Percentiles rank a stretch among this genome's conserved stretches.
Conservation (phyloP, 1,140 invertebrate genomes). For the Stratiolaelaps scimitus region DNA sequence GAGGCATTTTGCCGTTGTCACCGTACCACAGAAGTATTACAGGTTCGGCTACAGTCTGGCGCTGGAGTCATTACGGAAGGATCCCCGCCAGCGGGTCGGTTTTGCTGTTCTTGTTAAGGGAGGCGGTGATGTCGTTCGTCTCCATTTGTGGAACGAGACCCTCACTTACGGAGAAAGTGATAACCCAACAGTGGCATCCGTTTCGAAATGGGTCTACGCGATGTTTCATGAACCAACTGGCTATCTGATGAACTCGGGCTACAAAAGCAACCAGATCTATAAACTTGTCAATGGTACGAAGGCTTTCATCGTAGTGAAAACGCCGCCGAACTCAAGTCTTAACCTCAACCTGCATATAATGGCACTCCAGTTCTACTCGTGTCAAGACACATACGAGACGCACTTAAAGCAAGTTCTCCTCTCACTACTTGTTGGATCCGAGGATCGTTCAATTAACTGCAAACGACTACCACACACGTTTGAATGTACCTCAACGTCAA, state of each 20-base stretch:
- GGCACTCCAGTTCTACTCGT: not conserved
- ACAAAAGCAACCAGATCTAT: not conserved
- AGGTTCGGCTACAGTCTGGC: conserved; percentile 2
- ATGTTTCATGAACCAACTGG: not conserved
- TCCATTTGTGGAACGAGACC: conserved; percentile 4
- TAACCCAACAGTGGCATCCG: conserved; percentile 2
- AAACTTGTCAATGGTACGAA: not conserved
- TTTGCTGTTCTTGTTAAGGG: not conserved
- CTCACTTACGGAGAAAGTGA: not conserved
- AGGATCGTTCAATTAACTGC: not conserved
- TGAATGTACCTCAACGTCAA: not conserved
- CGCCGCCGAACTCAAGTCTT: not conserved
- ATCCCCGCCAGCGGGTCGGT: conserved; percentile 23
- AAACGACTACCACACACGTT: not conserved
- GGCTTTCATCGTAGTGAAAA: conserved; percentile 1
- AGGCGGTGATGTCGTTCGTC: not conserved
- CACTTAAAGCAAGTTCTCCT: not conserved
- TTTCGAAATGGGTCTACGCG: conserved; percentile 18
- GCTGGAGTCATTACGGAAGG: not conserved
- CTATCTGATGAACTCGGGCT: not conserved
- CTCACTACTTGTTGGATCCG: not conserved
- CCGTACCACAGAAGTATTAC: not conserved
- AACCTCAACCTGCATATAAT: conserved; percentile 3
- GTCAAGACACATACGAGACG: not conserved
- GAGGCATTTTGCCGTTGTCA: conserved; percentile 14